Evolutionary conservation across 2,888 invertebrate genomes (phyloP).

Genomic region (Megaustenia siamemsis): DNA sequence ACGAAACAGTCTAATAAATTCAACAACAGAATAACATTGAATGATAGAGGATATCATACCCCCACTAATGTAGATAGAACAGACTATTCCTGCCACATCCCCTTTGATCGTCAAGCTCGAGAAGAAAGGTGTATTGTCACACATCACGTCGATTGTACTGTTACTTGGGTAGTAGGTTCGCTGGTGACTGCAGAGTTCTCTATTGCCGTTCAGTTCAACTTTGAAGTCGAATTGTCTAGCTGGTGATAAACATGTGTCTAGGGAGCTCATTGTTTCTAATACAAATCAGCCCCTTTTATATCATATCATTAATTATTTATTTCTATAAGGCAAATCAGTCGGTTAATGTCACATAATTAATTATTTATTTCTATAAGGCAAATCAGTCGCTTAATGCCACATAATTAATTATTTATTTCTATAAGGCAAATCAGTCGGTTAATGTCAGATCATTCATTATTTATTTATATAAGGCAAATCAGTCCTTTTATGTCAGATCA

Average conservation of each 20-base stretch:
- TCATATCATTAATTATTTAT: too few species aligned
- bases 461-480: too few species aligned
- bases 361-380: too few species aligned
- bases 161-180: background rate
- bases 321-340: too few species aligned
- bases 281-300: too few species aligned
- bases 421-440: too few species aligned
- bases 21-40: background rate
- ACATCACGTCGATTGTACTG: background rate
- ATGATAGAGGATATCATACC: background rate
- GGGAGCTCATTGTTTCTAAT: background rate
- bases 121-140: background rate
- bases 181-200: background rate
- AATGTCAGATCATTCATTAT: too few species aligned
- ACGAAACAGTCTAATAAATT: background rate
- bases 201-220: background rate
- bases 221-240: background rate
- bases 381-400: too few species aligned
- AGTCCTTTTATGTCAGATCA: too few species aligned
- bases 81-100: background rate
- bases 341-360: too few species aligned
- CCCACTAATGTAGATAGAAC: constrained; percentile 20
- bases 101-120: background rate
- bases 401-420: too few species aligned
- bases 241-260: background rate